These are phyloP conservation scores for Crax fasciolata DNA, from an alignment of 2,797 vertebrate species.

Conservation along the genomic window DNA sequence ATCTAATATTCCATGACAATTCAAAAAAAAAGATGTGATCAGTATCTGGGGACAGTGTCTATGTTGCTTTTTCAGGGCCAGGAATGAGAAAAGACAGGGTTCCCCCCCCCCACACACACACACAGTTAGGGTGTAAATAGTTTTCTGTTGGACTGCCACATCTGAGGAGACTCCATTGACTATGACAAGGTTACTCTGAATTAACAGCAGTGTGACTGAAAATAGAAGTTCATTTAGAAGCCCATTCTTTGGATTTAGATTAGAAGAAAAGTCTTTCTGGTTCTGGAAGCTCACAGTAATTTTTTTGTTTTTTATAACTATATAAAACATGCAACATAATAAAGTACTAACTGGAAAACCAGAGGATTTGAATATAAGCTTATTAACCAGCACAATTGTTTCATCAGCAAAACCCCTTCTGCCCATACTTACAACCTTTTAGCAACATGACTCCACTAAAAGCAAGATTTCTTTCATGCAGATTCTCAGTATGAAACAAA, in stretches of 20 bases:
- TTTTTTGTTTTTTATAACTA: not conserved
- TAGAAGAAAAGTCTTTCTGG: not conserved
- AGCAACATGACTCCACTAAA: not conserved
- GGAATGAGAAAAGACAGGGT: not conserved
- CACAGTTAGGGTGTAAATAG: not conserved
- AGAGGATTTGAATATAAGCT: not conserved
- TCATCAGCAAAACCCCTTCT: not conserved
- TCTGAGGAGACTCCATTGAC: not conserved
- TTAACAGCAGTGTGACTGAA: not conserved
- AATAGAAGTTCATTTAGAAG: not conserved
- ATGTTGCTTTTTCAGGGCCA: not conserved
- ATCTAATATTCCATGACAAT: not conserved
- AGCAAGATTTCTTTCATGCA: fast-evolving
- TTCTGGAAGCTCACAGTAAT: not conserved
- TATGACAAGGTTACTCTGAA: not conserved
- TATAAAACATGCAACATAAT: not conserved
- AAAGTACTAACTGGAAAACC: not conserved
- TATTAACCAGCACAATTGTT: not conserved
- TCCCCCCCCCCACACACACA: too few species aligned
- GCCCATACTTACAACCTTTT: not conserved
- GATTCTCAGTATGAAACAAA: not conserved
- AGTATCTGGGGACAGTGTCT: not conserved
- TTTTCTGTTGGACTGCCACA: not conserved
- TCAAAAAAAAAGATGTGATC: not conserved
- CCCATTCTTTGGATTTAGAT: not conserved